Evolutionary conservation across 2,113 vertebrate genomes (phyloP).

Genomic region (Thamnaconus septentrionalis): DNA sequence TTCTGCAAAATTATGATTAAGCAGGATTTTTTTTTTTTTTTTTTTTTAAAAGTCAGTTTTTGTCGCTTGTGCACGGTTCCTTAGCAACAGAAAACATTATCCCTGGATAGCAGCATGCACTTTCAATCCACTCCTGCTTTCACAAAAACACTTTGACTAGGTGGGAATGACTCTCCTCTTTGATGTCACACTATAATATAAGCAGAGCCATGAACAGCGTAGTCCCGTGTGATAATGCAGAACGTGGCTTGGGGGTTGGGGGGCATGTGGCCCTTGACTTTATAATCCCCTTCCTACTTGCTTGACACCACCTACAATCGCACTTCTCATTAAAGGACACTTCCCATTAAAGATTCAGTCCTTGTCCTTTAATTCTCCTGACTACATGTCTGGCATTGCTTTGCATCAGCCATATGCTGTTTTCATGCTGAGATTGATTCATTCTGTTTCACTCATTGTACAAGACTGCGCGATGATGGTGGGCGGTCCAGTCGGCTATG

Average conservation of each 20-base stretch:
- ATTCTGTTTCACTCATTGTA: no score
- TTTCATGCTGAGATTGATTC: constrained; percentile 17
- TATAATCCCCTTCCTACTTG: constrained; percentile 41
- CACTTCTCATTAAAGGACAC: constrained; percentile 52
- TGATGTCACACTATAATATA: constrained; percentile 48
- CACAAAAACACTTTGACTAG: constrained; percentile 41
- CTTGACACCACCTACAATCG: constrained; percentile 49
- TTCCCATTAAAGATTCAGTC: constrained; percentile 55
- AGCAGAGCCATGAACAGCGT: constrained; percentile 25
- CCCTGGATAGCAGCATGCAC: constrained; percentile 39
- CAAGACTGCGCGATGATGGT: no score
- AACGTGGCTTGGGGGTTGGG: constrained; percentile 51
- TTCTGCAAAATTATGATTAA: not conserved
- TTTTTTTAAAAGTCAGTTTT: constrained; percentile 21
- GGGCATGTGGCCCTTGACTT: constrained; percentile 44
- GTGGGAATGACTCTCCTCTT: constrained; percentile 53
- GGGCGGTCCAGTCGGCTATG: no score
- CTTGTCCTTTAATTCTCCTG: constrained; percentile 9
- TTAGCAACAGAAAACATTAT: constrained; percentile 65
- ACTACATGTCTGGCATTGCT: constrained; percentile 31
- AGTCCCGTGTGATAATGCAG: constrained; percentile 23
- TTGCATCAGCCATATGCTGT: constrained; percentile 30
- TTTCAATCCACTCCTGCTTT: constrained; percentile 18
- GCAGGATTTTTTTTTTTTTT: no score
- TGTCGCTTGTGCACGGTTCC: constrained; percentile 57